A percentile compares a stretch with the other conserved stretches of the same genome.
These are phyloP conservation scores for Archilochus colubris DNA, from an alignment of 2,113 vertebrate genomes.

Conservation along the genomic window DNA sequence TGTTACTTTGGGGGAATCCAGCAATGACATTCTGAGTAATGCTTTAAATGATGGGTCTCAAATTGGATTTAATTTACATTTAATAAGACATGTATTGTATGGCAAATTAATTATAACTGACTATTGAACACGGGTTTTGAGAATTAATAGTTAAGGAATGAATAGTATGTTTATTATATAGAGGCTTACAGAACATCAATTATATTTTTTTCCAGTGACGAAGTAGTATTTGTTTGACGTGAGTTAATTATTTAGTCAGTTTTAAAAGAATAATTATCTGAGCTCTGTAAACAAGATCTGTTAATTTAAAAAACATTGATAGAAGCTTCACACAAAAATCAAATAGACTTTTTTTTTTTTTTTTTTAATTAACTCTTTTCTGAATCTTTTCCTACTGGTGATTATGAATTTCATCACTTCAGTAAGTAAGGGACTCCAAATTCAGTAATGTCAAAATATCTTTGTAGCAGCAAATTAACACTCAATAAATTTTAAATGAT, in stretches of 20 bases:
- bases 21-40: slow-evolving; percentile 28
- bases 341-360: neutral
- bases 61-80: slow-evolving; percentile 62
- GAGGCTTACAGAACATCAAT: neutral
- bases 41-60: slow-evolving; percentile 19
- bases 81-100: slow-evolving; percentile 39
- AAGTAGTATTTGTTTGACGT: slow-evolving; percentile 33
- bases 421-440: neutral
- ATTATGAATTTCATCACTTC: neutral
- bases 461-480: neutral
- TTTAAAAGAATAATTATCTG: slow-evolving; percentile 37
- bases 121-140: neutral
- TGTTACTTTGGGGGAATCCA: slow-evolving; percentile 29
- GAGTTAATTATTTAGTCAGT: slow-evolving; percentile 16
- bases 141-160: slow-evolving; percentile 30
- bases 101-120: slow-evolving; percentile 49
- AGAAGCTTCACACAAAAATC: neutral
- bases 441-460: neutral
- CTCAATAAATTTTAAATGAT: neutral
- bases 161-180: slow-evolving; percentile 8
- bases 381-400: neutral
- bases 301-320: slow-evolving; percentile 19
- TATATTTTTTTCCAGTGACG: slow-evolving; percentile 30
- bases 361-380: neutral
- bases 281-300: neutral